Evolutionary conservation across 2,113 vertebrate species (phyloP), one percentile per base, ranked within the genome.

Genomic region (Neopipo cinnamomea): DNA sequence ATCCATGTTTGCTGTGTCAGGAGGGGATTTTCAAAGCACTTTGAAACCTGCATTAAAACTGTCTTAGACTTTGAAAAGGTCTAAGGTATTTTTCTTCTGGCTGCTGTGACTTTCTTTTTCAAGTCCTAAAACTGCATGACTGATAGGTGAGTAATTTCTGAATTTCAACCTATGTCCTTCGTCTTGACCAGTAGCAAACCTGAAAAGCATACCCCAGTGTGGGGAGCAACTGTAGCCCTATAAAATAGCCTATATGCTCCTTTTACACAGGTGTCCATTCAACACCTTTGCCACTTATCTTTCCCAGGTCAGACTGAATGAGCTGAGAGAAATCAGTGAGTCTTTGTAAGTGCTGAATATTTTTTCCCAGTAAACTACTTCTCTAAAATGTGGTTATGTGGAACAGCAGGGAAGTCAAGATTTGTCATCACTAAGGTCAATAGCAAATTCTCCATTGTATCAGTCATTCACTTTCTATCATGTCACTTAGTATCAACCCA

Each of bases 201-300:
- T 88, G 39, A 65, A 88, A 96, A 91, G 52, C 21, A 3, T 88
- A 63, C 47, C 70, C 59, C 75, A 50, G 22, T 75, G 65, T 70
- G 55, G n/a, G 61, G 21, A 86, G 22, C 14, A 53, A 35, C 63
- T 50, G 44, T 47, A 82, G 31, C 35, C 75, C 33, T 75, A 20
- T 71, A 30, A 20, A 39, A 53, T 58, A 76, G 33, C 46, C 52
- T 74, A 30, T 0, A 0, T 47, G 15, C 4, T 88, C 27, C 21
- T 86, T 91, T 77, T 67, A 55, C 46, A 21, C 72, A 52, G 25
- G 84, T 91, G 37, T 56, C 58, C 58, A 82, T 88, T 88, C 63
- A 78, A 58, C 55, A 86, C 22, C 66, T 87, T 94, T 95, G 39
- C 49, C 61, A 77, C 95, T 96, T 92, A 55, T 88, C 72, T 93